Conservation (phyloP, 2,797 vertebrate genomes). For the Scleropages formosus region DNA sequence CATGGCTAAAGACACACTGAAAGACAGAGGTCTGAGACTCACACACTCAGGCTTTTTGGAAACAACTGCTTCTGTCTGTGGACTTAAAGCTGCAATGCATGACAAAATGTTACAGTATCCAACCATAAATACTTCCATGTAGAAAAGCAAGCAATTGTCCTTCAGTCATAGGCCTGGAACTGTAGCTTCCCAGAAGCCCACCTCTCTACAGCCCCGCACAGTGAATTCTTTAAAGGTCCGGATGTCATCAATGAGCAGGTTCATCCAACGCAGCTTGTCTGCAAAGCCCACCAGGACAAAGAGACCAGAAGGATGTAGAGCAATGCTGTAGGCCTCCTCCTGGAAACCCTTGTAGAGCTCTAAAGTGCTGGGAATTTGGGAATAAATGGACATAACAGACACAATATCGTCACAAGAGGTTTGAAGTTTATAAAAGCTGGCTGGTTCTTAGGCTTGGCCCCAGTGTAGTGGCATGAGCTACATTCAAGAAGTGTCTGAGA, state of each 20-base stretch:
- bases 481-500: too few relatives aligned
- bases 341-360: constrained; percentile 86
- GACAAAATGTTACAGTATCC: background rate
- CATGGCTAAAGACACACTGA: constrained; percentile 86
- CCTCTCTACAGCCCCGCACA: constrained; percentile 85
- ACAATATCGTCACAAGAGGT: too few relatives aligned
- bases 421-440: constrained; percentile 9
- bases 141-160: background rate
- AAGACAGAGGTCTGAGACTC: background rate
- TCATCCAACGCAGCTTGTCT: constrained; percentile 87
- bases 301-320: constrained; percentile 86
- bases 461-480: too few relatives aligned
- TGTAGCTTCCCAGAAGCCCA: constrained; percentile 47
- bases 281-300: constrained; percentile 88
- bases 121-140: background rate
- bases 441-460: background rate
- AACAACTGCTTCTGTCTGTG: background rate
- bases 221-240: constrained; percentile 81
- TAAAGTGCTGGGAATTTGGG: constrained; percentile 62
- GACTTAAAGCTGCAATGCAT: background rate
- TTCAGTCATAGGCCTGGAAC: background rate
- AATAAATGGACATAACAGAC: background rate
- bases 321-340: constrained; percentile 80
- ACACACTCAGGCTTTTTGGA: too few relatives aligned
- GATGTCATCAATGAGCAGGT: constrained; percentile 85